Conservation (phyloP, 2,797 vertebrate genomes). For the Balearica regulorum region DNA sequence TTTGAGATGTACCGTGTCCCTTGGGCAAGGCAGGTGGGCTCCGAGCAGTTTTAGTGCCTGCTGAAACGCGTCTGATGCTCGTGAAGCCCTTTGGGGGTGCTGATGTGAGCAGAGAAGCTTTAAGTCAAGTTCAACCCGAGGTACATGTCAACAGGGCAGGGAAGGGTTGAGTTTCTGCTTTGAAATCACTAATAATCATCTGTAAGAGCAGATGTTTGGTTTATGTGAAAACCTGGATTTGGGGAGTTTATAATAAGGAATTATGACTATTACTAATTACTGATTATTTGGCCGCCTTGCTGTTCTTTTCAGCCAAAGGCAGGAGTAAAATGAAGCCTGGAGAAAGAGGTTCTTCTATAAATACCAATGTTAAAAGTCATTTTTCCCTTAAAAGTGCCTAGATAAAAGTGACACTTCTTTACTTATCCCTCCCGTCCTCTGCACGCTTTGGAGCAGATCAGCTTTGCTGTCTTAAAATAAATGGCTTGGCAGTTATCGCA, state of each 20-base stretch:
- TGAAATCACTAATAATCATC: too few relatives aligned
- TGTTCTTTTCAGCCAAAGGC: not conserved
- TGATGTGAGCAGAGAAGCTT: not conserved
- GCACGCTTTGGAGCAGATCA: not conserved
- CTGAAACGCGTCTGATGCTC: not conserved
- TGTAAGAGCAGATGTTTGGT: not conserved
- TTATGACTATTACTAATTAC: too few relatives aligned
- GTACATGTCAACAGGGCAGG: not conserved
- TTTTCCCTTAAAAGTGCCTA: not conserved
- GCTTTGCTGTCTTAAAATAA: not conserved
- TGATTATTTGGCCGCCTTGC: not conserved
- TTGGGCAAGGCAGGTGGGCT: not conserved
- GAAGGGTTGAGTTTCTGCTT: not conserved
- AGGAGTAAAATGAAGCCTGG: not conserved
- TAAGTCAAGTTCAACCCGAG: not conserved
- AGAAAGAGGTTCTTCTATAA: not conserved
- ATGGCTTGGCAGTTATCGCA: rapidly evolving
- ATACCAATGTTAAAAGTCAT: not conserved
- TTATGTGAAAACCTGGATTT: not conserved
- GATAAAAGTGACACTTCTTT: not conserved
- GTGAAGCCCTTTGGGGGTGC: not conserved
- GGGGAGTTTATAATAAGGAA: not conserved
- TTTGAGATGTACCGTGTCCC: not conserved
- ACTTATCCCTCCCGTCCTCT: not conserved
- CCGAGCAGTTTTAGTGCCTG: too few relatives aligned